A percentile compares a stretch with the other conserved stretches of the same genome.
phyloP scores from a whole-genome alignment of 2,113 vertebrate species.

The Pithys albifrons region DNA sequence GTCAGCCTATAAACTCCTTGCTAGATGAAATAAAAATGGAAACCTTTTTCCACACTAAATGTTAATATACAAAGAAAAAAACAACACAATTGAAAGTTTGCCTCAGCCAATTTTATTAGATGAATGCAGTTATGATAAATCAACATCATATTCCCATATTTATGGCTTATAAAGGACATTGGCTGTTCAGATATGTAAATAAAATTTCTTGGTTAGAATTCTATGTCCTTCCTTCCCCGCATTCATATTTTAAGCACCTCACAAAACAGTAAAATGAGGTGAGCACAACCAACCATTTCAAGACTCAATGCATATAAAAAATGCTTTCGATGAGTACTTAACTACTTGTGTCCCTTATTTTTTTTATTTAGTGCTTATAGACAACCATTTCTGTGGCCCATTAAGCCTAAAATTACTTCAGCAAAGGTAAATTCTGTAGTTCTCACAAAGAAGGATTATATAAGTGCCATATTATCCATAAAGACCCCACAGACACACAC shows the following conservation, averaged over 20 bases:
- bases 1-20: background rate
- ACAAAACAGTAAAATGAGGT: background rate
- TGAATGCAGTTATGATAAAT: background rate
- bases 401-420: background rate
- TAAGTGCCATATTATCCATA: background rate
- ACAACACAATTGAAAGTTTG: background rate
- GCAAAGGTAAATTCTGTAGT: background rate
- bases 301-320: background rate
- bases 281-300: background rate
- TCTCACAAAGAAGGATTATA: background rate
- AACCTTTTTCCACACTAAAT: background rate
- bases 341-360: background rate
- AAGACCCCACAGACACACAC: background rate
- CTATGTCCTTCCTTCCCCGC: background rate
- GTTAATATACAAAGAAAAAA: background rate
- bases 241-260: background rate
- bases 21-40: background rate
- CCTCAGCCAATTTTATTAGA: background rate
- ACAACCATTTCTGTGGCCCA: background rate
- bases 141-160: background rate
- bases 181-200: background rate
- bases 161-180: background rate
- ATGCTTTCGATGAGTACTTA: background rate
- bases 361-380: background rate
- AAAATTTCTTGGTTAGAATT: background rate